phyloP scores from a whole-genome alignment of 2,888 invertebrate species.

The Ellobium chinense region DNA sequence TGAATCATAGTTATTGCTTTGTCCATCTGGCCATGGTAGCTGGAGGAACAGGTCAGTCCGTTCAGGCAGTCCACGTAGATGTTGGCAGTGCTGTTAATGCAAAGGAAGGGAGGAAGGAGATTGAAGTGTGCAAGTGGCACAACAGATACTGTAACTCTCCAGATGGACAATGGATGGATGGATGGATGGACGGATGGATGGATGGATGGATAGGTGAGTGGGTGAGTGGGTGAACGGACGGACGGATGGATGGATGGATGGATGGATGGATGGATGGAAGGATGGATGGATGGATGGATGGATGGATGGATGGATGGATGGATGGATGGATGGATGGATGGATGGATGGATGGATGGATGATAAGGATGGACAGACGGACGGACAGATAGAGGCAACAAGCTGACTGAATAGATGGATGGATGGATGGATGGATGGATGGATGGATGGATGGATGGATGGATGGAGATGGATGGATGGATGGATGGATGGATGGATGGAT shows the following conservation, averaged over 20 bases:
- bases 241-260: not conserved
- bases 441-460: not conserved
- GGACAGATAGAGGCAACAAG: not conserved
- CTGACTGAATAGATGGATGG: too few species aligned
- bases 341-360: not conserved
- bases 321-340: not conserved
- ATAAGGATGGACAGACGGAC: not conserved
- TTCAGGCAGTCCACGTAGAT: not conserved
- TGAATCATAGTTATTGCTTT: not conserved
- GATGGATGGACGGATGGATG: not conserved
- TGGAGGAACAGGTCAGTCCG: not conserved
- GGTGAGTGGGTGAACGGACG: not conserved
- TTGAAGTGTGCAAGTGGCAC: too few species aligned
- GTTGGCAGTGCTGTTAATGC: not conserved
- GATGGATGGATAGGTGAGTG: not conserved
- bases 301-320: not conserved
- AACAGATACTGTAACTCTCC: too few species aligned
- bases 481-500: not conserved
- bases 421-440: not conserved
- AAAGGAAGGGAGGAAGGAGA: too few species aligned
- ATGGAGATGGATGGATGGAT: not conserved
- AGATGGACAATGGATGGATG: too few species aligned
- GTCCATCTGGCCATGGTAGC: not conserved
- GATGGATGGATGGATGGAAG: not conserved
- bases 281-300: not conserved